Percentiles rank a stretch among this genome's conserved stretches.
Evolutionary conservation across 2,797 vertebrate species (phyloP).

Genomic region (Corythornis leucogaster): DNA sequence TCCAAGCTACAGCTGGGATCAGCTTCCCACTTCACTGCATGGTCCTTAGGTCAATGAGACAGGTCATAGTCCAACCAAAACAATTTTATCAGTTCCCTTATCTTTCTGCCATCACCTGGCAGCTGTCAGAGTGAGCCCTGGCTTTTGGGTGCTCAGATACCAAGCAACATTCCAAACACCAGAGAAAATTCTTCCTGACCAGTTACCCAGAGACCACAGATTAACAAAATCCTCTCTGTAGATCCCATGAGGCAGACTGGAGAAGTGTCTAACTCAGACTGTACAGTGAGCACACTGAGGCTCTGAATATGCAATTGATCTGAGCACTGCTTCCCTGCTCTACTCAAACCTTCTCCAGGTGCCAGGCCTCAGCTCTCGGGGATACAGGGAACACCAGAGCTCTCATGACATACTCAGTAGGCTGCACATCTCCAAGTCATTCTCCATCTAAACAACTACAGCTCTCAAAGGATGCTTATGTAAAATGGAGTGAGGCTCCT

Average conservation of each 20-base stretch:
- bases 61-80: background rate
- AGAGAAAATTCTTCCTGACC: background rate
- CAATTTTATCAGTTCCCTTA: background rate
- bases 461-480: background rate
- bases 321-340: background rate
- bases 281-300: background rate
- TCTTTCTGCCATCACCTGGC: background rate
- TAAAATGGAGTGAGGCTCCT: background rate
- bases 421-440: background rate
- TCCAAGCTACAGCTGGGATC: background rate
- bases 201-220: background rate
- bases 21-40: background rate
- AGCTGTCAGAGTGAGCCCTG: background rate
- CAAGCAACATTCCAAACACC: background rate
- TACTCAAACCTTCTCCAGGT: background rate
- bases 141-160: background rate
- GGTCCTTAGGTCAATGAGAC: background rate
- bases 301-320: fast-evolving
- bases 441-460: background rate
- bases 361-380: background rate
- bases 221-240: background rate
- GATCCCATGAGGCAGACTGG: background rate
- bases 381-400: background rate
- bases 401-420: background rate
- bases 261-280: background rate